Percentiles rank a stretch among this genome's conserved stretches.
These are phyloP conservation scores for Anoplophora glabripennis DNA, from an alignment of 1,140 invertebrate species.

Conservation along the genomic window DNA sequence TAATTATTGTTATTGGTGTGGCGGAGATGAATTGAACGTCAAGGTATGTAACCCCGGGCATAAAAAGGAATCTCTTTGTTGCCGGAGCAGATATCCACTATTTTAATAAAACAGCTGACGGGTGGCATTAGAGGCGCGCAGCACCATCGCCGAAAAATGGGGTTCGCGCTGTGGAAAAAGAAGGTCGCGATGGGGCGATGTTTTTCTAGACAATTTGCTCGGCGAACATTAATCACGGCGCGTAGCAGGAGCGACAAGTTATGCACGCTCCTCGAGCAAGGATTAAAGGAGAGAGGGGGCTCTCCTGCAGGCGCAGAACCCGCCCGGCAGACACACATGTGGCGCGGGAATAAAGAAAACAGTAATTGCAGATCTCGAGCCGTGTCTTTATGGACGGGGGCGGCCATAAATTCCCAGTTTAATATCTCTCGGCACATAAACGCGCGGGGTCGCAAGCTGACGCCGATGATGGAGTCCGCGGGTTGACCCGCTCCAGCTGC, in stretches of 20 bases:
- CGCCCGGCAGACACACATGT: constrained; percentile 32
- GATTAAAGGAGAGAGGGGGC: constrained; percentile 30
- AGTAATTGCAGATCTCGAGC: constrained; percentile 43
- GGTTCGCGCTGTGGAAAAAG: constrained; percentile 11
- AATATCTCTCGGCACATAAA: constrained; percentile 46
- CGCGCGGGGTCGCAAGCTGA: constrained; percentile 45
- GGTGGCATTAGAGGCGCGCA: constrained; percentile 9
- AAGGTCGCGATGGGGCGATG: constrained; percentile 31
- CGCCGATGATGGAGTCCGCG: constrained; percentile 44
- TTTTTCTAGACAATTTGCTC: constrained; percentile 52
- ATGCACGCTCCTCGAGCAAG: constrained; percentile 36
- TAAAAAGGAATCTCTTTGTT: constrained; percentile 13
- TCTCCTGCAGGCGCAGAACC: constrained; percentile 16
- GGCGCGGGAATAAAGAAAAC: constrained; percentile 43
- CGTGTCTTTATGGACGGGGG: constrained; percentile 39
- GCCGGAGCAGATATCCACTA: constrained; percentile 1
- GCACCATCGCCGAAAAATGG: constrained; percentile 11
- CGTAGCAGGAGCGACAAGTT: constrained; percentile 34
- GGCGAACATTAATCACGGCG: constrained; percentile 47
- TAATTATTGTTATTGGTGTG: too few relatives aligned
- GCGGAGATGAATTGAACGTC: neutral
- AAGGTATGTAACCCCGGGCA: neutral
- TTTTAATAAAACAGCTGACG: constrained; percentile 22
- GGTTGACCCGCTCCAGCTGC: constrained; percentile 36
- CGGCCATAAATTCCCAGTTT: constrained; percentile 45